Base-by-base conservation (phyloP, 2,113 vertebrate species). In the Crotalus helleri region DNA sequence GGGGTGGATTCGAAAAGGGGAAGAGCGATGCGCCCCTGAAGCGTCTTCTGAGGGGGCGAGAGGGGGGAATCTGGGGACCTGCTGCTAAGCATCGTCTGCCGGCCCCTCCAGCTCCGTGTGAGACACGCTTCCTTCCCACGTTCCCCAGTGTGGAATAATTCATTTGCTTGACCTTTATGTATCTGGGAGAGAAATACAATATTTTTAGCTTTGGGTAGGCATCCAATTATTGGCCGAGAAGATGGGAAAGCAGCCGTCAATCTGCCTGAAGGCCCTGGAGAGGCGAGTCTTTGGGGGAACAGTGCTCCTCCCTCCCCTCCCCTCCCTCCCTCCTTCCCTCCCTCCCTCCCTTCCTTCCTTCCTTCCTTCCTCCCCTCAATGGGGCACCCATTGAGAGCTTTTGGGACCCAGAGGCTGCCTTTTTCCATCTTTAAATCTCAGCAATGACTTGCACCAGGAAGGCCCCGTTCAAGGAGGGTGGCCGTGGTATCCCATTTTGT, bases 181-280 rank as follows among this genome's bases (percentile, higher is more conserved):
- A 74, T 86, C 46, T 90, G 0, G 46, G 74, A 15, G 89, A 87
- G 92, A n/a, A 81, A 49, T 0, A 0, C 4, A 49, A 91, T 92
- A 44, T 91, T 94, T 95, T 91, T 85, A 95, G 92, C 93, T 53
- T 91, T 39, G 87, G 59, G 94, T 92, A 39, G 93, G 95, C 93
- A 93, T 46, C 5, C 46, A 92, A 74, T 55, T 54, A 0, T 59
- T 85, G 87, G 90, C 95, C 39, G 39, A 93, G 11, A 92, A 92
- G 81, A 15, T 0, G 92, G 93, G 0, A 26, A 93, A 92, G 12
- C 93, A 94, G 12, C 89, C 88, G 89, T 92, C 94, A n/a, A 94
- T 46, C 54, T 33, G 81, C 44, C 39, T 12, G 55, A 3, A 39
- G 55, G 8, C 15, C 12, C 61, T 29, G 44, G 26, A 15, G 24